Evolutionary conservation across 64 coral and sea anemone genomes (phyloP).

Genomic region (Montipora efflorescens): DNA sequence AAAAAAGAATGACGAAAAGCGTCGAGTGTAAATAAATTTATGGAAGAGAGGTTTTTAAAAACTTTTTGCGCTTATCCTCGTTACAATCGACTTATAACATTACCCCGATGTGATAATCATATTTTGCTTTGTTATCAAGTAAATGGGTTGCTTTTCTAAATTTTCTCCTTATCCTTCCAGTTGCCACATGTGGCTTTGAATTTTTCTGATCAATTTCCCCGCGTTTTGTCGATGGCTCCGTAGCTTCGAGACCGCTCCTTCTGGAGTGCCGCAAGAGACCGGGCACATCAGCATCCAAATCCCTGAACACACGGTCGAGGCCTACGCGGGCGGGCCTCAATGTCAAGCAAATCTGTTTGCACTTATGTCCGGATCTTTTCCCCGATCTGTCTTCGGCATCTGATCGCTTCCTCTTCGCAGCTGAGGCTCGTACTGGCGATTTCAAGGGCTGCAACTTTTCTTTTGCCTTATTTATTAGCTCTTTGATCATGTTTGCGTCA

Average conservation of each 20-base stretch:
- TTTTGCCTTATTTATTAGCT: conserved; percentile 69
- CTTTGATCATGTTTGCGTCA: conserved; percentile 61
- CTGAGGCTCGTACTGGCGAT: background rate
- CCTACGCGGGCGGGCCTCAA: background rate
- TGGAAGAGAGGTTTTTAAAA: background rate
- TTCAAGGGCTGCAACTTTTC: conserved; percentile 19
- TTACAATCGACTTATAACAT: conserved; percentile 35
- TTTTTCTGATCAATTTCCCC: background rate
- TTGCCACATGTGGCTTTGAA: background rate
- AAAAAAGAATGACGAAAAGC: no score
- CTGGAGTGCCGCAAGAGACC: background rate
- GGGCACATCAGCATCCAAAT: conserved; percentile 5
- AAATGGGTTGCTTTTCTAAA: conserved; percentile 59
- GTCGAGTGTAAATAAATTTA: background rate
- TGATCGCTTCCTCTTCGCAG: conserved; percentile 28
- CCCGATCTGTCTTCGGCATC: conserved; percentile 16
- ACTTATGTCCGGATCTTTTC: background rate
- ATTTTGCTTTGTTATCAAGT: conserved; percentile 65
- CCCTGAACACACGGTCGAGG: background rate
- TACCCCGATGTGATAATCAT: conserved; percentile 84
- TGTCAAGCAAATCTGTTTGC: conserved; percentile 1
- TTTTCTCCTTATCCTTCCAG: conserved; percentile 60
- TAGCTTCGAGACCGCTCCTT: background rate
- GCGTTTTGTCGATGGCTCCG: background rate
- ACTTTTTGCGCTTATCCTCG: background rate